Base-by-base conservation (phyloP, 2,888 invertebrate species). In the Invenusta paracnida region DNA sequence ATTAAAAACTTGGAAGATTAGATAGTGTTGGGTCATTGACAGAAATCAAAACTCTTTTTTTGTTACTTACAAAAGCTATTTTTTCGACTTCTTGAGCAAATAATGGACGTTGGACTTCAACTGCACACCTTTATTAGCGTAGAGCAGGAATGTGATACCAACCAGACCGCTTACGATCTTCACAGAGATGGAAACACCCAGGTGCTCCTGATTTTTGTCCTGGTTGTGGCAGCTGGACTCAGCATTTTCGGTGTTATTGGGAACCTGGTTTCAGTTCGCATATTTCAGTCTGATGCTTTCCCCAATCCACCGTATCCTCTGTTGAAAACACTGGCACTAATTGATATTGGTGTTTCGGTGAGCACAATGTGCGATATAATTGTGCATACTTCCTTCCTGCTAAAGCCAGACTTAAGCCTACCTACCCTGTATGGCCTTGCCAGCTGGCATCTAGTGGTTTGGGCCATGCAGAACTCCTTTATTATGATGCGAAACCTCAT, bases 401-500 rank as follows among this genome's bases (percentile, higher is more conserved):
- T 73, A 5, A 73, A 73, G 23, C 73, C 73, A 5, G 25, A 73
- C 27, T 23, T 73, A 2, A 25, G 73, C 17, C 25, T 73, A 5
- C 5, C 5, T 25, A 23, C 25, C 2, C 27, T 73, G 73, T 73
- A 13, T 23, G 73, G 73, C 27, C 23, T 73, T 5, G 73, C 73
- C 5, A 73, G 73, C 23, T 73, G 73, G 73, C 73, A 73, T 25
- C 73, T 73, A 23, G 73, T 73, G 2, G 25, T 73, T 23, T 73
- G 73, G 73, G 73, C 73, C 2, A 73, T 23, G 23, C 73, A 73
- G 27, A 73, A 73, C 23, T 5, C 73, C 2, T 73, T 73, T 73
- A 73, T 73, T 23, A 73, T 73, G 73, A 73, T 73, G 73, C 17
- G 73, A 5, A 73, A 73, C 23, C 73, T 73, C 17, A 73, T 73